phyloP scores from a whole-genome alignment of 2,888 invertebrate species.

The Andrena bucephala region DNA sequence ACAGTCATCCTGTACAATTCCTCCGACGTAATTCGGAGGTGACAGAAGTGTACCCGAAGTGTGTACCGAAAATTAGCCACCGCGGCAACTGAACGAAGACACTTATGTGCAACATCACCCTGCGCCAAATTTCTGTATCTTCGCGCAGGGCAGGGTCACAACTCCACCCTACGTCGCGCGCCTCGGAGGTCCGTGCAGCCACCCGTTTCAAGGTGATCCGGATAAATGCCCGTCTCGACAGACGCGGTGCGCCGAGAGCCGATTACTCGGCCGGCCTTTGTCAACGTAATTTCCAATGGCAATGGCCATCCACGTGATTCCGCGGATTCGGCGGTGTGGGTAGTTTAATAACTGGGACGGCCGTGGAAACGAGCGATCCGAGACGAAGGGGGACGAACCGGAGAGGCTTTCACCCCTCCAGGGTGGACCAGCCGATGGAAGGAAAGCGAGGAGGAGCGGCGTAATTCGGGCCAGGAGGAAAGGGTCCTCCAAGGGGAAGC shows the following conservation, averaged over 20 bases:
- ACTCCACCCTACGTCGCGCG: too few species aligned
- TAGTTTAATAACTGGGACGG: conserved; percentile 68
- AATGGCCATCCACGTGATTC: conserved; percentile 56
- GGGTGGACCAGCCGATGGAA: conserved; percentile 62
- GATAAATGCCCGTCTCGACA: not conserved
- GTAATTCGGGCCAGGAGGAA: conserved; percentile 73
- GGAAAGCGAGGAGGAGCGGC: conserved; percentile 67
- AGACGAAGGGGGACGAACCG: conserved; percentile 61
- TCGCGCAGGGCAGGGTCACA: too few species aligned
- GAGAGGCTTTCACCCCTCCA: conserved; percentile 65
- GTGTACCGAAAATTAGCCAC: too few species aligned
- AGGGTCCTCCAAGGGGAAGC: conserved; percentile 60
- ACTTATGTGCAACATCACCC: too few species aligned
- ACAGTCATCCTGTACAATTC: too few species aligned
- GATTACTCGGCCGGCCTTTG: conserved; percentile 27
- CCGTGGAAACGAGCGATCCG: conserved; percentile 53
- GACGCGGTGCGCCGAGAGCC: not conserved
- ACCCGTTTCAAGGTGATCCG: not conserved
- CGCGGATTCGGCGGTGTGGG: conserved; percentile 36
- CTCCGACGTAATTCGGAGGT: too few species aligned
- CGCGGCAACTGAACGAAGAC: too few species aligned
- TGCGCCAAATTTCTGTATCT: too few species aligned
- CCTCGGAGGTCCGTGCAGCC: too few species aligned
- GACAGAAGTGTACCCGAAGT: too few species aligned
- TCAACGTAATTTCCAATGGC: conserved; percentile 51